A percentile compares a stretch with the other conserved stretches of the same genome.
phyloP scores from a whole-genome alignment of 2,113 vertebrate species.

The Elephas maximus region DNA sequence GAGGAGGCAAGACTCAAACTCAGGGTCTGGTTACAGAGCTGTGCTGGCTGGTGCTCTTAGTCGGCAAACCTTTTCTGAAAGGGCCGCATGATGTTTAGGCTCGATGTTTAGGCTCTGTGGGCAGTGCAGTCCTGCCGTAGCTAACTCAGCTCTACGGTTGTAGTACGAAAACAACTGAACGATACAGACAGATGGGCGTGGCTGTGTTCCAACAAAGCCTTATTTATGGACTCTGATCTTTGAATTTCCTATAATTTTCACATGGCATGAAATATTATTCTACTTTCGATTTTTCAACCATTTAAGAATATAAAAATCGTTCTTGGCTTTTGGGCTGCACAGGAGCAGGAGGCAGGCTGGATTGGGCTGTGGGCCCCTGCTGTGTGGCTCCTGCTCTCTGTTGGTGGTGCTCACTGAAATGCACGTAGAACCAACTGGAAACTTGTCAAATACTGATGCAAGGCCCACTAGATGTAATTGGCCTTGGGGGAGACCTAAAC shows the following conservation, averaged over 20 bases:
- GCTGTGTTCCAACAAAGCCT: no score
- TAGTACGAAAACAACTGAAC: rapidly evolving
- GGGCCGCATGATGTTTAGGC: background rate
- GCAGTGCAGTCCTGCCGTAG: no score
- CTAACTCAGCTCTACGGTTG: background rate
- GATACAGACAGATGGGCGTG: no score
- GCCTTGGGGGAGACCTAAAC: background rate
- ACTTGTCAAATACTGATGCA: background rate
- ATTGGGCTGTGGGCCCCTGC: rapidly evolving
- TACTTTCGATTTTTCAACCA: background rate
- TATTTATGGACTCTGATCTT: background rate
- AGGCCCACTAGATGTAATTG: rapidly evolving
- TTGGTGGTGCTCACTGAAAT: background rate
- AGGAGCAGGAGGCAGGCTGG: background rate
- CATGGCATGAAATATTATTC: background rate
- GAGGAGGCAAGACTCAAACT: rapidly evolving
- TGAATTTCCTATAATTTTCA: background rate
- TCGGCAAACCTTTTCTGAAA: rapidly evolving
- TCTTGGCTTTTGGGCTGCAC: rapidly evolving
- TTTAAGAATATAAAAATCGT: background rate
- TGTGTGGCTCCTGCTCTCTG: background rate
- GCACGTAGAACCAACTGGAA: background rate
- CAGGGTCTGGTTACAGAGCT: background rate
- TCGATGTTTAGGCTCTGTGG: background rate
- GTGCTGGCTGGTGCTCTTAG: background rate